Conservation (phyloP, 37 sponge, comb jelly and placozoan genomes). For the Dysidea cf. avara region DNA sequence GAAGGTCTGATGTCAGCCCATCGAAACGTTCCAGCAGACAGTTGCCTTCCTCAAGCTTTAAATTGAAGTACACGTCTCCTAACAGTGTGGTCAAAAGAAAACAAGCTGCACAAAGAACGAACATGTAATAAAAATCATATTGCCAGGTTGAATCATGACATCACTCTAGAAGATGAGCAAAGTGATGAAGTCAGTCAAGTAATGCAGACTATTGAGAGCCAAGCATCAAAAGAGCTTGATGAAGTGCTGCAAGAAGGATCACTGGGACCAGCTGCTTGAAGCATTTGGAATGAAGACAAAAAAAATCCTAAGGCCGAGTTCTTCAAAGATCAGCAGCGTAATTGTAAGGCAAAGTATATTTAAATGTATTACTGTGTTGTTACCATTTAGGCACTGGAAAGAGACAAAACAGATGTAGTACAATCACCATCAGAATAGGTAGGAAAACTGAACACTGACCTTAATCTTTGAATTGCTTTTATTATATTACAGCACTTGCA, state of each 20-base stretch:
- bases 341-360: background rate
- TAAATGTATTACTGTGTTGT: too few relatives aligned
- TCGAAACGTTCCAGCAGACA: background rate
- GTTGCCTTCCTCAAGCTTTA: conserved; percentile 11
- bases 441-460: background rate
- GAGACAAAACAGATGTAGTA: background rate
- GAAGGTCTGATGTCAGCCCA: background rate
- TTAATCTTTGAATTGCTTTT: too few relatives aligned
- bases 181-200: conserved; percentile 26
- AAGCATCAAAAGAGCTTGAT: conserved; percentile 22
- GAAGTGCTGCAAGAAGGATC: conserved; percentile 11
- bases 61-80: conserved; percentile 35
- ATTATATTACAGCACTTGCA: too few relatives aligned
- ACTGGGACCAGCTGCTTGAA: conserved; percentile 20
- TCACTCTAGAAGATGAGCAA: conserved; percentile 21
- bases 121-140: conserved; percentile 19
- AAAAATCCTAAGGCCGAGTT: too few relatives aligned
- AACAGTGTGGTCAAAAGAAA: conserved; percentile 12
- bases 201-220: background rate
- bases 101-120: conserved; percentile 14
- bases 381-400: background rate
- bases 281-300: conserved; percentile 24
- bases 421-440: background rate
- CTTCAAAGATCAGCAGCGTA: too few relatives aligned
- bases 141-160: too few relatives aligned